Evolutionary conservation across 23 tunicate species (phyloP).

Genomic region (Halocynthia aurantium): DNA sequence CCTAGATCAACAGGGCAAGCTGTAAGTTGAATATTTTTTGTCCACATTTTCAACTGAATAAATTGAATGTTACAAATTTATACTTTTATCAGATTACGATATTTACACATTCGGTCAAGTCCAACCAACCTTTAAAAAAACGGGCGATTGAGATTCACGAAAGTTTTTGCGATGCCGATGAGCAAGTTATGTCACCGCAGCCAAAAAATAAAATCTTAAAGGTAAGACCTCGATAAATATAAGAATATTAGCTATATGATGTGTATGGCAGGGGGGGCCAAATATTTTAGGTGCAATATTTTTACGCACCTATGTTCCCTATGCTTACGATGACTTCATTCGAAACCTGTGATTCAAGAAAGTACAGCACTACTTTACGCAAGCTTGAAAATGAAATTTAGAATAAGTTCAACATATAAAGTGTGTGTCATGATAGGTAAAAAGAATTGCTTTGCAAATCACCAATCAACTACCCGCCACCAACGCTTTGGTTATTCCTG

Average conservation of each 20-base stretch:
- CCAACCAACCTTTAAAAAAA: constrained; percentile 80
- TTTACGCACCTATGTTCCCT: too few species aligned
- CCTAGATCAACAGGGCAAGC: constrained; percentile 1
- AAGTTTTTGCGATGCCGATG: neutral
- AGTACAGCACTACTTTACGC: too few species aligned
- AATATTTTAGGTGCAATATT: too few species aligned
- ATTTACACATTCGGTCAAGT: constrained; percentile 27
- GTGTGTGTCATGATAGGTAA: too few species aligned
- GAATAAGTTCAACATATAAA: too few species aligned
- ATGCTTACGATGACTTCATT: too few species aligned
- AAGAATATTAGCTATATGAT: neutral
- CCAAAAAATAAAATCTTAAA: constrained; percentile 24
- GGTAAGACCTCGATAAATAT: neutral
- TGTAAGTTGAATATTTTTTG: neutral
- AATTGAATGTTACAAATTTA: neutral
- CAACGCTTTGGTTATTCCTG: too few species aligned
- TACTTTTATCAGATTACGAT: neutral
- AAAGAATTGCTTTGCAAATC: too few species aligned
- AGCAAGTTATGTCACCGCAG: constrained; percentile 4
- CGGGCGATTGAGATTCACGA: constrained; percentile 45
- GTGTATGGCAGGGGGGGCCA: too few species aligned
- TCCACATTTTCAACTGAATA: neutral
- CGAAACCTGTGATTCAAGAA: too few species aligned
- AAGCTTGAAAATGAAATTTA: too few species aligned
- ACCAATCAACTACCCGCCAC: too few species aligned